A percentile compares a stretch with the other conserved stretches of the same genome.
Evolutionary conservation across 2,113 vertebrate species (phyloP).

Genomic region (Chascanopsetta lugubris): DNA sequence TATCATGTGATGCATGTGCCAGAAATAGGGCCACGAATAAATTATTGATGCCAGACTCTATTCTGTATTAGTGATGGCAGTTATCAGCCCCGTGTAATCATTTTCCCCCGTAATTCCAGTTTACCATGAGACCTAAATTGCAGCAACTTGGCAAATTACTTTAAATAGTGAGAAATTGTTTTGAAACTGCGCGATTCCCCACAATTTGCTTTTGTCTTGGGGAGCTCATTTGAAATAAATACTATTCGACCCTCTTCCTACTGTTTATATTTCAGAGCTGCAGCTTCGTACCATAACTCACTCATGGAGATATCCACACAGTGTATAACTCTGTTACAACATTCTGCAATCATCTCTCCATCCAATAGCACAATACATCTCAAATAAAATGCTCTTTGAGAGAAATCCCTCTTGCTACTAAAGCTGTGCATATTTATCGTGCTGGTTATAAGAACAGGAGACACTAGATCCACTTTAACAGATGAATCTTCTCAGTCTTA

Average conservation of each 20-base stretch:
- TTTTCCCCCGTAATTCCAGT: conserved; percentile 10
- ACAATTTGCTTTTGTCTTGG: conserved; percentile 10
- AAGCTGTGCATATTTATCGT: conserved; percentile 58
- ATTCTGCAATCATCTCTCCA: not conserved
- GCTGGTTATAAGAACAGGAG: conserved; percentile 43
- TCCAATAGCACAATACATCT: not conserved
- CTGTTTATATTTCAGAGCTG: not conserved
- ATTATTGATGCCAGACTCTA: conserved; percentile 41
- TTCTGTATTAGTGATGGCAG: conserved; percentile 45
- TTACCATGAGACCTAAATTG: conserved; percentile 25
- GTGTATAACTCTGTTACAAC: not conserved
- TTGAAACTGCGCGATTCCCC: conserved; percentile 6
- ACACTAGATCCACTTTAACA: conserved; percentile 47
- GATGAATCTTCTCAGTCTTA: conserved; percentile 45
- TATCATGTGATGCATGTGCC: conserved; percentile 46
- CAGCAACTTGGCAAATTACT: conserved; percentile 6
- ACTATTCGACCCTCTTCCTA: not conserved
- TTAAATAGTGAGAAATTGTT: conserved; percentile 29
- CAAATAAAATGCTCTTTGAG: conserved; percentile 39
- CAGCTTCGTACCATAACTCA: not conserved
- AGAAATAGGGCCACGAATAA: conserved; percentile 46
- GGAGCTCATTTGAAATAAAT: conserved; percentile 4
- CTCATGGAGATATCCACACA: not conserved
- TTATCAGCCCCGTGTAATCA: conserved; percentile 27
- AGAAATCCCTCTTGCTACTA: conserved; percentile 12